Percentiles rank a stretch among this genome's conserved stretches.
These are phyloP conservation scores for Colostygia pectinataria DNA, from an alignment of 2,888 invertebrate genomes.

Conservation along the genomic window DNA sequence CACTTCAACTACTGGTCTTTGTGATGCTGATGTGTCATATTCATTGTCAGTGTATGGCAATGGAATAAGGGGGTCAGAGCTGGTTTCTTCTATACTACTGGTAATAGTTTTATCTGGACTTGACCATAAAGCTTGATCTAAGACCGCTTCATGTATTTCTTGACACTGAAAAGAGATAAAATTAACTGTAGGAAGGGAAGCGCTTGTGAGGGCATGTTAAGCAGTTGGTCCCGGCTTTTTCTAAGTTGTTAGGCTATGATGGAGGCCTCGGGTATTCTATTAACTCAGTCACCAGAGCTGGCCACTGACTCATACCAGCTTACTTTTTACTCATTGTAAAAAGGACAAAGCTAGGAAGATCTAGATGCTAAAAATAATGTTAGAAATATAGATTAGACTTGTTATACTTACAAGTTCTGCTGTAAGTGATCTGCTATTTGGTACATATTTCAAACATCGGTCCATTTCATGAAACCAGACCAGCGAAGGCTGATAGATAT, in stretches of 20 bases:
- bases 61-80: conserved; percentile 57
- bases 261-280: too few relatives aligned
- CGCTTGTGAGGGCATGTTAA: too few relatives aligned
- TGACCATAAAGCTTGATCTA: conserved; percentile 57
- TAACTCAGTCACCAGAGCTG: too few relatives aligned
- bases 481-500: conserved; percentile 63
- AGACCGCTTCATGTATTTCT: conserved; percentile 59
- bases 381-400: too few relatives aligned
- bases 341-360: too few relatives aligned
- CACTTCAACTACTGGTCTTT: conserved; percentile 36
- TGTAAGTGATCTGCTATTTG: conserved; percentile 44
- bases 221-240: too few relatives aligned
- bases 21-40: conserved; percentile 46
- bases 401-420: conserved; percentile 5
- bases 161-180: conserved; percentile 6
- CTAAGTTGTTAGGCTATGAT: too few relatives aligned
- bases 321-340: too few relatives aligned
- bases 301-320: too few relatives aligned
- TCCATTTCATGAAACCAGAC: conserved; percentile 76
- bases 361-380: too few relatives aligned
- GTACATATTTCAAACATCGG: conserved; percentile 62
- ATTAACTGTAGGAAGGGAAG: too few relatives aligned
- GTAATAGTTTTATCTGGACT: conserved; percentile 44
- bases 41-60: conserved; percentile 56
- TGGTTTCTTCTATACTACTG: conserved; percentile 45